Base-by-base conservation (phyloP, 2,888 invertebrate species). In the Oeneis ivallda region DNA sequence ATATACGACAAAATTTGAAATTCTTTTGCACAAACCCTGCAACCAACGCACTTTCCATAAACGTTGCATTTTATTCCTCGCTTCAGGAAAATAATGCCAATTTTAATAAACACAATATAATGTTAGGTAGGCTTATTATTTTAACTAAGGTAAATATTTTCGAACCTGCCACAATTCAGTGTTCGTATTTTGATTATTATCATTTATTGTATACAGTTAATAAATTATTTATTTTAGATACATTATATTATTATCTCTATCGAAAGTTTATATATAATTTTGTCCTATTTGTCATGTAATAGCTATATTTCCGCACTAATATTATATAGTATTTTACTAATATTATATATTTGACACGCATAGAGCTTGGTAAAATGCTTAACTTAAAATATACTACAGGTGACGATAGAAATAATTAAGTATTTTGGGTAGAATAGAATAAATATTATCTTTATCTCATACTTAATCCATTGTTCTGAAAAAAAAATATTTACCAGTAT, bases 41-140 rank as follows among this genome's bases (percentile, higher is more conserved):
- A 85, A 88, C 85, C 85, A 85, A 82, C 76, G 90, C 91, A 91
- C 90, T 74, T 75, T 84, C 83, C 87, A 79, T 83, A 74, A 83
- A 82, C 76, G 80, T 84, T 83, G 82, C 83, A 81, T 85, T 83
- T 80, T 80, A 70, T 79, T 77, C 85, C 85, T 85, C 78, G 89
- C 89, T 89, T 89, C 75, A 84, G 90, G 90, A 91, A 91, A 91
- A 91, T 72, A 91, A 90, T 91, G 91, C 89, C 89, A 91, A 91
- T 91, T 91, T 91, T 91, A 87, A 84, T 77, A 73, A 72, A 66
- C 54, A 69, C 62, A 41, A 19, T 54, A 17, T 39, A 11, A 6
- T 39, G 17, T 4, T 7, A 9, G 15, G 47, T 15, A 15, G 15
- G 15, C 15, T 58, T 60, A 32, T 34, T 39, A 50, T 34, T 56